phyloP scores from a whole-genome alignment of 2,113 vertebrate species.

The Butastur rufipennis region DNA sequence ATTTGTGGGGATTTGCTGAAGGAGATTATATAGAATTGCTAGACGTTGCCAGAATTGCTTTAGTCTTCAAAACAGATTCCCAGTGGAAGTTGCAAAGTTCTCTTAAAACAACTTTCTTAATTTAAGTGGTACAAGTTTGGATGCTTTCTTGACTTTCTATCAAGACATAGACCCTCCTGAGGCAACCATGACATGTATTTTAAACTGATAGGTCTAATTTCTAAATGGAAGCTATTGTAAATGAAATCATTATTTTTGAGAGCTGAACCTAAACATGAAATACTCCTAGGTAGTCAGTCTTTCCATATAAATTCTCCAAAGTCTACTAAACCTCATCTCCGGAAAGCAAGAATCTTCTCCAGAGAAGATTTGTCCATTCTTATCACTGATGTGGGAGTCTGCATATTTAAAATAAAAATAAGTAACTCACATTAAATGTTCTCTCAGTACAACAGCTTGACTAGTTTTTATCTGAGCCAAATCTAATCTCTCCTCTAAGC shows the following conservation, averaged over 20 bases:
- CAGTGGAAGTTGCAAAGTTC: neutral
- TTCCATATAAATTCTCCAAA: neutral
- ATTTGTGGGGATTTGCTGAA: neutral
- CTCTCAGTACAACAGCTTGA: neutral
- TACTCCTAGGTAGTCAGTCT: neutral
- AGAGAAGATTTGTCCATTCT: neutral
- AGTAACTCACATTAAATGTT: neutral
- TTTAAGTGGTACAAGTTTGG: neutral
- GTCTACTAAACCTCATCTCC: neutral
- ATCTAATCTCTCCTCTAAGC: neutral
- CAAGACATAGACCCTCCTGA: neutral
- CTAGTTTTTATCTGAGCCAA: conserved; percentile 25
- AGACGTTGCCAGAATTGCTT: neutral
- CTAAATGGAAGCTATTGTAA: neutral
- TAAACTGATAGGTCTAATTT: neutral
- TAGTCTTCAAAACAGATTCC: neutral
- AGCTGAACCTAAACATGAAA: neutral
- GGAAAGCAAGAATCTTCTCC: neutral
- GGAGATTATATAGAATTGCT: neutral
- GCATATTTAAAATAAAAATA: neutral
- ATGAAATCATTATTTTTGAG: neutral
- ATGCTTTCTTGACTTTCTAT: neutral
- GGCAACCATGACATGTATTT: neutral
- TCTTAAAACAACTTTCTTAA: neutral
- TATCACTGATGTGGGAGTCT: neutral